Evolutionary conservation across 2,888 invertebrate species (phyloP), one percentile per base, ranked within the genome.

Genomic region (Allacma fusca): DNA sequence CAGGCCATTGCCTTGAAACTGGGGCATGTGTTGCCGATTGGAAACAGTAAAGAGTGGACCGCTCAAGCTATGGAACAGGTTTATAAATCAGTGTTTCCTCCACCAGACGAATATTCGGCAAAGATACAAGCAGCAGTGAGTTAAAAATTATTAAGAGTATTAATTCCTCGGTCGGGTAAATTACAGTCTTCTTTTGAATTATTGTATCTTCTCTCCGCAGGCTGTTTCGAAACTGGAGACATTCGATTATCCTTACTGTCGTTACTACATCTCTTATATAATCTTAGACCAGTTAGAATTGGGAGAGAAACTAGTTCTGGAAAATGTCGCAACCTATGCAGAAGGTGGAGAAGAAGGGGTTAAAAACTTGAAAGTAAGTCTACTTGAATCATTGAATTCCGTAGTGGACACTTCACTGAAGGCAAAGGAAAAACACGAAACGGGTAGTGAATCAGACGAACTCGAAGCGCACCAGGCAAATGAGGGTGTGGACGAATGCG

Each of bases 1-100:
- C 77, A 77, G 57, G 77, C 74, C 4, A 67, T 77, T 68, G 59
- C 73, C 4, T 12, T 77, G 16, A 65, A 57, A 50, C n/a, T 77
- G 13, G 28, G 21, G 19, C 73, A 77, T 43, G 57, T 73, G 9
- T 4, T 13, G 23, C 68, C 73, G 16, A 26, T 13, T 28, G 65
- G 29, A 26, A 43, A 29, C 0, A 21, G 28, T 40, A 28, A 13
- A 24, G 50, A 72, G 28, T 76, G 76, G 76, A 21, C 29, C 29
- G 21, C 26, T 21, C 40, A 76, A 40, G 57, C 70, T 21, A 7
- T 29, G 0, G 40, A 57, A 34, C 34, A 19, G 2, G 43, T 69
- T 21, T 70, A 19, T 19, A 40, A 40, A 16, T 21, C 24, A 13
- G n/a, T 70, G 16, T 29, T 75, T 19, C 68, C 28, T 5, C 34